Evolutionary conservation across 2,113 vertebrate genomes (phyloP), one percentile per base, ranked within the genome.

Genomic region (Saguinus imperator): DNA sequence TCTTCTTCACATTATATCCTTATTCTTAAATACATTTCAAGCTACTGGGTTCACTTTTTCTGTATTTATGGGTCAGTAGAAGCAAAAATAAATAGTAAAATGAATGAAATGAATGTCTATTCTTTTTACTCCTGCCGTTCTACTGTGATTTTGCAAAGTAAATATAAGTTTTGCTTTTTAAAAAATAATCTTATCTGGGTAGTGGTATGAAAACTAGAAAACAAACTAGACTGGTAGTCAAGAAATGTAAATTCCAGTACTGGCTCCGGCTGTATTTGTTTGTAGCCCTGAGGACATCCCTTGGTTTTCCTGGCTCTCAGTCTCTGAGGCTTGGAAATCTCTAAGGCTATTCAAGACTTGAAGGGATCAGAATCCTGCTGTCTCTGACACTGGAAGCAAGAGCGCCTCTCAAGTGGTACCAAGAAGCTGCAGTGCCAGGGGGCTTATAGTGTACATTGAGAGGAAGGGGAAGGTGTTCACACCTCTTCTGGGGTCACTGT

Each of bases 81-180:
- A 96, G 8, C n/a, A 90, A 85, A 89, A 92, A 75, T 1, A 29
- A 72, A 89, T 25, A 55, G 66, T 61, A 72, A 72, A 96, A 77
- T 29, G 50, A 87, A 68, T 52, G 23, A 68, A 77, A 68, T 72
- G 20, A 79, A 48, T 27, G 20, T 40, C 21, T 90, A 14, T 70
- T 73, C 8, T 75, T 95, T 94, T 96, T 77, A 86, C 11, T 92
- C 52, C 3, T 1, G 29, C 6, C 48, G 4, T 64, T 81, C 43
- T 88, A 43, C 52, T 48, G 64, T 83, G 40, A 25, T 93, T 96
- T 96, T 48, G 37, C 48, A 82, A 89, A 89, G n/a, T 5, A 79
- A 83, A 55, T 50, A 12, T 40, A 66, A 89, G 8, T 68, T 93
- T 89, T 91, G 4, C 35, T 89, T 96, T 86, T 45, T 40, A 57